Evolutionary conservation across 2,113 vertebrate genomes (phyloP), one percentile per base, ranked within the genome.

Genomic region (Meriones unguiculatus): DNA sequence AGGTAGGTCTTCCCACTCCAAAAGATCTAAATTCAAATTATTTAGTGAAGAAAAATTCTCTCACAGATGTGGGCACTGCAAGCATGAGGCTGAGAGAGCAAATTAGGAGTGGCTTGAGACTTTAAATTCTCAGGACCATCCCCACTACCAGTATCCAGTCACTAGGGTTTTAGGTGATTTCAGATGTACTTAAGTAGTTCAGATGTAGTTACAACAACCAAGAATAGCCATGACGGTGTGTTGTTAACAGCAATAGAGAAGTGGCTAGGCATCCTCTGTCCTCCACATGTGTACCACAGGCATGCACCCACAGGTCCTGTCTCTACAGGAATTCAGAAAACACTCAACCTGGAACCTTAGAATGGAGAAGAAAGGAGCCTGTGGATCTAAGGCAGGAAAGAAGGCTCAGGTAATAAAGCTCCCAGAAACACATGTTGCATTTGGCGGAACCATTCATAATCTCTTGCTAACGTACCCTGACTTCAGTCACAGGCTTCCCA

Each of bases 361-460:
- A 93, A 88, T 4, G 12, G 20, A 57, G 35, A 87, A 30, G 65
- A 24, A 70, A 72, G 0, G 6, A 67, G 2, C 0, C 35, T n/a
- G 20, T 35, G 32, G 80, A 59, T 30, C n/a, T 46, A 14, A 38
- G 46, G 64, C 3, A 10, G 38, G 25, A 76, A 41, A 15, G 1
- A 41, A 0, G 9, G 22, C 35, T 54, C 9, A 46, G 50, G 67
- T 54, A 7, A 46, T 70, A 62, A 69, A 9, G 30, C 35, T 30
- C 76, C 35, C 2, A 1, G 0, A 5, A 41, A 57, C 0, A 0
- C 4, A 2, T 2, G 25, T 32, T 28, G 14, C 3, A 35, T n/a
- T 18, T 11, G 0, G 25, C 65, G 30, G 8, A 57, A 35, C 46
- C 13, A 18, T 2, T 59, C 17, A 69, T 24, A 24, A 2, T 46